These are phyloP conservation scores for Aplidium turbinatum DNA, from an alignment of 23 tunicate species.

Conservation along the genomic window DNA sequence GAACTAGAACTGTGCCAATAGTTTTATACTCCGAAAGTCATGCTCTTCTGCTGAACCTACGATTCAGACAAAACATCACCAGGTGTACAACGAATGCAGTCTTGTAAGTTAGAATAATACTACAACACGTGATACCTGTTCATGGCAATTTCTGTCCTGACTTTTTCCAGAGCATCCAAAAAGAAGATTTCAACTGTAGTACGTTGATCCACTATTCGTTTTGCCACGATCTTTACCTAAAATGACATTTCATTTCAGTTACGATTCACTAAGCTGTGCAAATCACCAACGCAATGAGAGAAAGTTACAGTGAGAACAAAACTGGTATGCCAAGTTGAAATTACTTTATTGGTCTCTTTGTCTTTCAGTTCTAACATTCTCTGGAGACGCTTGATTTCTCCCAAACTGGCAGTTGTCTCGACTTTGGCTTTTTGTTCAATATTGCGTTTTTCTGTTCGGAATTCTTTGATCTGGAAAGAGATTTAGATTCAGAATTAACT, in stretches of 20 bases:
- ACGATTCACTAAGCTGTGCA: neutral
- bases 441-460: conserved; percentile 57
- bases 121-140: conserved; percentile 83
- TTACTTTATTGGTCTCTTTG: conserved; percentile 69
- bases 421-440: conserved; percentile 39
- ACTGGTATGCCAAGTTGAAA: neutral
- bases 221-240: conserved; percentile 78
- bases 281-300: neutral
- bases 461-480: conserved; percentile 66
- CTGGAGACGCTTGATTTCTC: conserved; percentile 59
- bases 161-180: conserved; percentile 86
- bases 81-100: too few species aligned
- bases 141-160: conserved; percentile 72
- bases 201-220: conserved; percentile 85
- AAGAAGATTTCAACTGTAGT: conserved; percentile 80
- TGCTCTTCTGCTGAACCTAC: too few species aligned
- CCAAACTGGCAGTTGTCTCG: conserved; percentile 54
- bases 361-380: conserved; percentile 68
- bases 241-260: neutral
- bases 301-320: neutral
- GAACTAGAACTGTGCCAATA: too few species aligned
- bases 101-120: too few species aligned
- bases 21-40: too few species aligned
- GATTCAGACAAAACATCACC: too few species aligned
- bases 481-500: neutral